These are phyloP conservation scores for Hydropsyche tenuis DNA, from an alignment of 1,140 invertebrate species.

Conservation along the genomic window DNA sequence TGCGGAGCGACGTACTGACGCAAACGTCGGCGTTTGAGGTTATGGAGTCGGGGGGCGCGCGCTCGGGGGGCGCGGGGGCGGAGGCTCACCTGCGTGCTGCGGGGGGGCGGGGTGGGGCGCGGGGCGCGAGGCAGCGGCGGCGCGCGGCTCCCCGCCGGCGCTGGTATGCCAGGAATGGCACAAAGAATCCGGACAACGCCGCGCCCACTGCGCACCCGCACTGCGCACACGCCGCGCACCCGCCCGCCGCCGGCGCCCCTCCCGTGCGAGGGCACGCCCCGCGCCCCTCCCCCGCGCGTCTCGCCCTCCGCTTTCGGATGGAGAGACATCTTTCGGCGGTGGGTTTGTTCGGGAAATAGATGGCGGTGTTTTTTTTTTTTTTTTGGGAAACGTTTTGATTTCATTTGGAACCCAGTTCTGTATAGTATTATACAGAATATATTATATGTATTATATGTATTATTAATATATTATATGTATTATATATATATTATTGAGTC, in stretches of 20 bases:
- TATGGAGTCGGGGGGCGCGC: not conserved
- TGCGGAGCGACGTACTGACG: too few relatives aligned
- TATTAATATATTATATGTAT: too few relatives aligned
- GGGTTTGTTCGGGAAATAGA: too few relatives aligned
- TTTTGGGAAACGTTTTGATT: too few relatives aligned
- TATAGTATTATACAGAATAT: too few relatives aligned
- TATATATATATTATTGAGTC: too few relatives aligned
- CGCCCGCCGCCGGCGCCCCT: constrained; percentile 46
- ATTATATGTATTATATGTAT: too few relatives aligned
- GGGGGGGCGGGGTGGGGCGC: constrained; percentile 17
- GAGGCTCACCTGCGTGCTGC: not conserved
- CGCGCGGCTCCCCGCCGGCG: constrained; percentile 35
- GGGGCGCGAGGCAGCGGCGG: constrained; percentile 1
- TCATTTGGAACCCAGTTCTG: too few relatives aligned
- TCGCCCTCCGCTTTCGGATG: too few relatives aligned
- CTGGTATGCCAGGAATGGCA: constrained; percentile 92
- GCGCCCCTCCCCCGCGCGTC: not conserved
- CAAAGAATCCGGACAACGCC: constrained; percentile 93
- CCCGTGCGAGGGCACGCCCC: constrained; percentile 52
- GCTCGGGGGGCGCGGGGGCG: not conserved
- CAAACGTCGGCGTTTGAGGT: too few relatives aligned
- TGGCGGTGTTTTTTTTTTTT: too few relatives aligned
- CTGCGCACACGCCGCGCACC: constrained; percentile 49
- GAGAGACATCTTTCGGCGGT: not conserved
- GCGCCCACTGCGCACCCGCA: constrained; percentile 74